Evolutionary conservation across 2,888 invertebrate species (phyloP).

Genomic region (Gasteruption jaculator): DNA sequence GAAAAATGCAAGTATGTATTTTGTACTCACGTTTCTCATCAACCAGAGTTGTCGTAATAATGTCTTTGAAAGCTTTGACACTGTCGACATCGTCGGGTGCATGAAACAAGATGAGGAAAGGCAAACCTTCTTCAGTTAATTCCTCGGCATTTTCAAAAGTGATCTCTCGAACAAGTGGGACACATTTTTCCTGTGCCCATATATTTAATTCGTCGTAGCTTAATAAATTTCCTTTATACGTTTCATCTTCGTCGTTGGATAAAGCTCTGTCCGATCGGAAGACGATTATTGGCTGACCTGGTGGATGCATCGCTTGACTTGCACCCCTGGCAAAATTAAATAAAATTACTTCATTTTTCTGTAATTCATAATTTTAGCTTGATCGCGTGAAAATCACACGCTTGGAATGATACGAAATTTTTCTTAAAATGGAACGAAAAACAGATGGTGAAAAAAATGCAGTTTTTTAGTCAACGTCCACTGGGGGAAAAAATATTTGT

Average conservation of each 20-base stretch:
- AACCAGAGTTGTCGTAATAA: slow-evolving; percentile 72
- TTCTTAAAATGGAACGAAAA: too few species aligned
- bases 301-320: slow-evolving; percentile 78
- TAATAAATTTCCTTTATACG: slow-evolving; percentile 68
- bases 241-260: slow-evolving; percentile 79
- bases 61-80: slow-evolving; percentile 79
- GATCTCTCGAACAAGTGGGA: slow-evolving; percentile 95
- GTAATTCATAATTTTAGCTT: neutral
- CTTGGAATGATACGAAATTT: neutral
- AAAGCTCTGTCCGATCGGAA: slow-evolving; percentile 77
- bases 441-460: too few species aligned
- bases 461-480: too few species aligned
- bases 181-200: slow-evolving; percentile 91
- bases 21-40: slow-evolving; percentile 83
- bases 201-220: slow-evolving; percentile 81
- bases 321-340: slow-evolving; percentile 53
- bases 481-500: too few species aligned
- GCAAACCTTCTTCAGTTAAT: slow-evolving; percentile 95
- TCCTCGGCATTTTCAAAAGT: slow-evolving; percentile 99
- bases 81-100: slow-evolving; percentile 75
- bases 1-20: too few species aligned
- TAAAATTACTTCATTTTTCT: too few species aligned
- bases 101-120: slow-evolving; percentile 96
- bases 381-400: neutral
- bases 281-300: slow-evolving; percentile 75